Percentiles rank a stretch among this genome's conserved stretches.
phyloP scores from a whole-genome alignment of 2,113 vertebrate genomes.

The Cyphomyrus discorhynchus region DNA sequence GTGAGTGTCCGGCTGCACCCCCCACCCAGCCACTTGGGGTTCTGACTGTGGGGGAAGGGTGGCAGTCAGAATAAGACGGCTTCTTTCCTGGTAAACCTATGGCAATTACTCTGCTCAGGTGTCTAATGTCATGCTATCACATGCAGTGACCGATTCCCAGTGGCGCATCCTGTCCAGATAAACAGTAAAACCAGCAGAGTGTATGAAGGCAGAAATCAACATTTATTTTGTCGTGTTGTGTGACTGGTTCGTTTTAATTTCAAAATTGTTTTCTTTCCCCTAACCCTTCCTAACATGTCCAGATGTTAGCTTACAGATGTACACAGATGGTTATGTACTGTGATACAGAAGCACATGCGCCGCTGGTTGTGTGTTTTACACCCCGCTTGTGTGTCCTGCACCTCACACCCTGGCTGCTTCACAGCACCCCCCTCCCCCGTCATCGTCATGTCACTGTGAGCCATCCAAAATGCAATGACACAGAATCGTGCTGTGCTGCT shows the following conservation, averaged over 20 bases:
- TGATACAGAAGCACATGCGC: not conserved
- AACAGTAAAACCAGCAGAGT: not conserved
- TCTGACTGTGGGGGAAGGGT: not conserved
- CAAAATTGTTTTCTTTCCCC: not conserved
- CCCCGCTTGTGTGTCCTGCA: not conserved
- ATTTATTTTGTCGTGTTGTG: not conserved
- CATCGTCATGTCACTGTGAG: constrained; percentile 32
- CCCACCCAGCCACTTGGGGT: not conserved
- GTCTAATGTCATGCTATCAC: not conserved
- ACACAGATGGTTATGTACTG: not conserved
- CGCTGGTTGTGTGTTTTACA: not conserved
- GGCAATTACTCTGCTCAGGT: not conserved
- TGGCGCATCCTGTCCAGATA: not conserved
- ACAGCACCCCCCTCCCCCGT: too few relatives aligned
- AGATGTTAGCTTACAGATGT: not conserved
- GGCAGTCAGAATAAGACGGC: not conserved
- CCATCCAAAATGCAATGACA: not conserved
- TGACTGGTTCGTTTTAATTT: not conserved
- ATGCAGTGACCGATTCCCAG: not conserved
- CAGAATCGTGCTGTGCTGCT: not conserved
- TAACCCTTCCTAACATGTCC: not conserved
- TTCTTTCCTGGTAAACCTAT: not conserved
- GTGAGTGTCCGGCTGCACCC: constrained; percentile 56
- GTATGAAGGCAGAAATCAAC: not conserved
- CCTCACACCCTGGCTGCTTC: not conserved